Evolutionary conservation across 2,797 vertebrate genomes (phyloP).

Genomic region (Pangasius larnaudii): DNA sequence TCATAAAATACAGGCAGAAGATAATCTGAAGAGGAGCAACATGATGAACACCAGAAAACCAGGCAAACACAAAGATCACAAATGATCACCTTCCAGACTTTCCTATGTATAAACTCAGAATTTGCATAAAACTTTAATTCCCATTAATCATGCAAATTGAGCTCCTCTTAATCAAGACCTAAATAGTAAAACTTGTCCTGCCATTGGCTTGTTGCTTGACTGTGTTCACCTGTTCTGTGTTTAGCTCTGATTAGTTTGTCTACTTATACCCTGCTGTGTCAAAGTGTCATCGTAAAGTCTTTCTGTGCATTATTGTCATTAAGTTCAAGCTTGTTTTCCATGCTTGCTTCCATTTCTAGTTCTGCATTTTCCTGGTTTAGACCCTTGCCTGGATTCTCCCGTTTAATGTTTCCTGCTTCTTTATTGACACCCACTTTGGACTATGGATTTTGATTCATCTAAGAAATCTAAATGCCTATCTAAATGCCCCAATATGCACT

Average conservation of each 20-base stretch:
- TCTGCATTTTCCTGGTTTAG: neutral
- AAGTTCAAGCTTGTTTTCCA: neutral
- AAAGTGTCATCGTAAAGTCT: neutral
- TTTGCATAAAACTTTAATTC: neutral
- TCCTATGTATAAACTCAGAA: neutral
- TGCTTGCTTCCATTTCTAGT: neutral
- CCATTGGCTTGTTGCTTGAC: neutral
- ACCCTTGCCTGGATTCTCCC: neutral
- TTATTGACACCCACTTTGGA: too few relatives aligned
- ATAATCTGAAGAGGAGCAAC: neutral
- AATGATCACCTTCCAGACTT: neutral
- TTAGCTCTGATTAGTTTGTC: neutral
- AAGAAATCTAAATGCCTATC: too few relatives aligned
- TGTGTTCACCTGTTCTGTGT: neutral
- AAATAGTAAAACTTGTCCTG: neutral
- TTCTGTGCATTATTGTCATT: neutral
- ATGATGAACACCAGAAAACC: neutral
- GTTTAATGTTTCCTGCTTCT: too few relatives aligned
- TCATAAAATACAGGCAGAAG: neutral
- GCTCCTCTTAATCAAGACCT: neutral
- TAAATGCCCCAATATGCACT: neutral
- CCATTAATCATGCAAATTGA: neutral
- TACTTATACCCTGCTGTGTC: neutral
- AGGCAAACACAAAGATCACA: neutral
- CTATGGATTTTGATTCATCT: too few relatives aligned